Evolutionary conservation across 2,888 invertebrate genomes (phyloP), one percentile per base, ranked within the genome.

Genomic region (Chymomyza fuscimana): DNA sequence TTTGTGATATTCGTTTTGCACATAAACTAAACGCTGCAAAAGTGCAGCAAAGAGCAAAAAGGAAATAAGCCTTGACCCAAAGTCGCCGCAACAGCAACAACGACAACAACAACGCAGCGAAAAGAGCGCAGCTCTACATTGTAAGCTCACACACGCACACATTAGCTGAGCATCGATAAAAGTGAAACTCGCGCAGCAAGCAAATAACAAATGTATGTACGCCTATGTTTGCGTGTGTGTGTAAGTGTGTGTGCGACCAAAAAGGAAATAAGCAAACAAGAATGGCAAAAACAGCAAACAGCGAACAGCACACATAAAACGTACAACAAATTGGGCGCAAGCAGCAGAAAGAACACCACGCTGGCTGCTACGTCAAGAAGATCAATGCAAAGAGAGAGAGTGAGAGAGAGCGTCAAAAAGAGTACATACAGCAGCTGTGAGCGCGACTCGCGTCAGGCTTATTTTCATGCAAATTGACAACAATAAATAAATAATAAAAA

Each of bases 31-130:
- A 12, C 40, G 40, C 22, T n/a, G 10, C 54, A 54, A 16, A 54
- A 54, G 16, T 54, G 54, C 54, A 54, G 54, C 54, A n/a, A 32
- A 32, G 32, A 32, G 32, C 32, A 7, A 32, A n/a, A 54, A 54
- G 22, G 9, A 16, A 16, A 54, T 72, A 80, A 78, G 77, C 74
- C 84, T 82, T 82, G 84, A 84, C 84, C 82, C 77, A 80, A 84
- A 76, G n/a, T 54, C 54, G 19, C 1, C 54, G 16, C 68, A 56
- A 67, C 54, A 74, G 58, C 10, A 32, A 32, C 5, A 32, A 32
- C 32, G 4, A 7, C 32, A 32, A 32, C 32, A 7, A 32, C 32
- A 7, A 32, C 0, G 32, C 32, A 32, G 2, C 32, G 9, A 2
- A 25, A 9, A 58, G 25, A 19, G 16, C 46, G 68, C 29, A 65